Conservation (phyloP, 2,113 vertebrate genomes). For the Zeus faber region DNA sequence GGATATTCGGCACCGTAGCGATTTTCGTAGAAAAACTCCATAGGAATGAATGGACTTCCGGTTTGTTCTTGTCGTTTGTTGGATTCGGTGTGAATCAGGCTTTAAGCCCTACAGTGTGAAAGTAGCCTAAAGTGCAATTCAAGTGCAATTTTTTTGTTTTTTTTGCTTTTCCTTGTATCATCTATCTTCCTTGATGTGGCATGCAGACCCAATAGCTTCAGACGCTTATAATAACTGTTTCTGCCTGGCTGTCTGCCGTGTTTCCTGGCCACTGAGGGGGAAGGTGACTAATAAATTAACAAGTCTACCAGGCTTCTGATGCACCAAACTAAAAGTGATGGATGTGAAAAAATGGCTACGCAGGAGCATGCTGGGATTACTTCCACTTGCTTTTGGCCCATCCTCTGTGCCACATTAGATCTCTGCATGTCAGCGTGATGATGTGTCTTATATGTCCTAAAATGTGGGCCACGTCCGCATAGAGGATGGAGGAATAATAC, state of each 20-base stretch:
- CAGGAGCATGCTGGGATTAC: slow-evolving; percentile 40
- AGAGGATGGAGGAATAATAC: slow-evolving; percentile 24
- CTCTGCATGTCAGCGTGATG: slow-evolving; percentile 31
- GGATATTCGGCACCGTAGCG: no score
- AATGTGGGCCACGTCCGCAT: slow-evolving; percentile 45
- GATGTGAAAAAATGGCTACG: slow-evolving; percentile 49
- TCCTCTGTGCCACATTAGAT: slow-evolving; percentile 43
- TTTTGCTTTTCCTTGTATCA: no score
- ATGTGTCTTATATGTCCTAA: slow-evolving; percentile 32
- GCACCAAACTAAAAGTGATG: slow-evolving; percentile 39
- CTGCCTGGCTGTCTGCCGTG: slow-evolving; percentile 2
- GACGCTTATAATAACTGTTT: no score
- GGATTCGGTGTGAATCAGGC: no score
- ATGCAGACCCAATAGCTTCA: no score
- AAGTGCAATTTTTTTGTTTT: no score
- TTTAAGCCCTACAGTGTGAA: no score
- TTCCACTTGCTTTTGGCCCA: slow-evolving; percentile 14
- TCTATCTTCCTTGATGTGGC: no score
- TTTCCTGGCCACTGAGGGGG: slow-evolving; percentile 29
- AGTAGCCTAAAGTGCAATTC: no score
- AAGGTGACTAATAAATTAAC: slow-evolving; percentile 39
- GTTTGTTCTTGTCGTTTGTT: no score
- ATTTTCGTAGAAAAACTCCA: no score
- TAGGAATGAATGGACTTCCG: no score
- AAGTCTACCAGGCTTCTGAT: slow-evolving; percentile 10